Conservation (phyloP, 2,888 invertebrate genomes). For the Eretmocerus hayati region DNA sequence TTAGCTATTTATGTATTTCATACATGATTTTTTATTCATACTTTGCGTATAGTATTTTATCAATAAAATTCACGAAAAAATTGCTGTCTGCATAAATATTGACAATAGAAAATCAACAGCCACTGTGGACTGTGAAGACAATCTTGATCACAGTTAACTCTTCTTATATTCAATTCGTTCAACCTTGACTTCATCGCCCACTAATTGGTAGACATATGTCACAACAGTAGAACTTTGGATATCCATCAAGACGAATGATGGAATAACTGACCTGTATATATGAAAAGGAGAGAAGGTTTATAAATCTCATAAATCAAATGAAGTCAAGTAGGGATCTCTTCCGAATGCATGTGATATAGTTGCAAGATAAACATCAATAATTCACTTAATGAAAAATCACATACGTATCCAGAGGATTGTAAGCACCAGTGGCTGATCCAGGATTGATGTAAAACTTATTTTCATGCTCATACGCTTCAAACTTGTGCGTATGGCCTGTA, state of each 20-base stretch:
- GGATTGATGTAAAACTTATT: conserved; percentile 99
- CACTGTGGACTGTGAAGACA: too few species aligned
- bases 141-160: conserved; percentile 50
- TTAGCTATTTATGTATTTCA: too few species aligned
- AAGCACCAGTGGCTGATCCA: conserved; percentile 97
- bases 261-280: conserved; percentile 68
- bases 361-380: too few species aligned
- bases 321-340: too few species aligned
- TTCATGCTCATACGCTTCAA: conserved; percentile 97
- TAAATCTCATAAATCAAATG: too few species aligned
- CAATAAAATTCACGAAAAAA: too few species aligned
- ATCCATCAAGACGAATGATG: conserved; percentile 98
- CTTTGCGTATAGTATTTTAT: too few species aligned
- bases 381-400: conserved; percentile 28
- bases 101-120: too few species aligned
- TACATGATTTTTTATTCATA: too few species aligned
- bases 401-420: conserved; percentile 85
- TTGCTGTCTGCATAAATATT: too few species aligned
- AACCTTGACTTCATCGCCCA: conserved; percentile 98
- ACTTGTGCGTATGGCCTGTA: conserved; percentile 97
- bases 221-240: conserved; percentile 97
- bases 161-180: conserved; percentile 97
- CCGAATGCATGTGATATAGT: too few species aligned
- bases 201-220: conserved; percentile 95
- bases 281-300: too few species aligned